These are phyloP conservation scores for Selenia dentaria DNA, from an alignment of 2,888 invertebrate species.

Conservation along the genomic window DNA sequence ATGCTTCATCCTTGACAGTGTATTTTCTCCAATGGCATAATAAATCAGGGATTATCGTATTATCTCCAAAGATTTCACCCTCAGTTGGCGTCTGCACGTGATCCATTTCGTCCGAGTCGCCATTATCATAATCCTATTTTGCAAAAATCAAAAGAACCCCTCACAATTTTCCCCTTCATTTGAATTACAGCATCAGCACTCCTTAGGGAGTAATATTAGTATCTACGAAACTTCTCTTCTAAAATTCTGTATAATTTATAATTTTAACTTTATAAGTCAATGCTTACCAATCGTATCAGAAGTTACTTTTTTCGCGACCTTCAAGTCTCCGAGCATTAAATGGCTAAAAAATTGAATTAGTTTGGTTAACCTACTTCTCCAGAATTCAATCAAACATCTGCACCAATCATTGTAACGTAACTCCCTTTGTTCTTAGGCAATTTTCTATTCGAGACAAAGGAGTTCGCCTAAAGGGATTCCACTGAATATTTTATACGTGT, in stretches of 20 bases:
- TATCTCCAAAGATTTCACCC: constrained; percentile 34
- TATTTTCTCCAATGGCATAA: constrained; percentile 13
- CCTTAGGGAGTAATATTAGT: constrained; percentile 50
- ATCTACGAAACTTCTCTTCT: constrained; percentile 8
- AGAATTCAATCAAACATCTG: constrained; percentile 39
- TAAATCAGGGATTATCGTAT: constrained; percentile 44
- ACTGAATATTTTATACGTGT: constrained; percentile 43
- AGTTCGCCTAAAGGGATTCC: constrained; percentile 27
- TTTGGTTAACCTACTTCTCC: constrained; percentile 22
- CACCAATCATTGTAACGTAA: constrained; percentile 43
- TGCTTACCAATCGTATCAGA: constrained; percentile 4
- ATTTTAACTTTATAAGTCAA: constrained; percentile 17
- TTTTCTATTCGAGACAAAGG: constrained; percentile 36
- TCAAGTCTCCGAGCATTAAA: constrained; percentile 3
- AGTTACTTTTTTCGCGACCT: constrained; percentile 8
- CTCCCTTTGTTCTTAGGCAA: constrained; percentile 45
- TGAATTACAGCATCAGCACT: constrained; percentile 51
- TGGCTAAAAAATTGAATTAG: constrained; percentile 24
- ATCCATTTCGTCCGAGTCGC: constrained; percentile 46
- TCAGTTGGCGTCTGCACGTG: constrained; percentile 42
- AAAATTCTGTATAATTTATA: constrained; percentile 1
- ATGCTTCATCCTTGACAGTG: not conserved
- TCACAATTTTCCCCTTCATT: constrained; percentile 52
- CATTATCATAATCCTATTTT: constrained; percentile 63
- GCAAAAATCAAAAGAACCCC: constrained; percentile 57